A percentile compares a stretch with the other conserved stretches of the same genome.
Conservation (phyloP, 1,140 invertebrate genomes). For the Dinoponera quadriceps region DNA sequence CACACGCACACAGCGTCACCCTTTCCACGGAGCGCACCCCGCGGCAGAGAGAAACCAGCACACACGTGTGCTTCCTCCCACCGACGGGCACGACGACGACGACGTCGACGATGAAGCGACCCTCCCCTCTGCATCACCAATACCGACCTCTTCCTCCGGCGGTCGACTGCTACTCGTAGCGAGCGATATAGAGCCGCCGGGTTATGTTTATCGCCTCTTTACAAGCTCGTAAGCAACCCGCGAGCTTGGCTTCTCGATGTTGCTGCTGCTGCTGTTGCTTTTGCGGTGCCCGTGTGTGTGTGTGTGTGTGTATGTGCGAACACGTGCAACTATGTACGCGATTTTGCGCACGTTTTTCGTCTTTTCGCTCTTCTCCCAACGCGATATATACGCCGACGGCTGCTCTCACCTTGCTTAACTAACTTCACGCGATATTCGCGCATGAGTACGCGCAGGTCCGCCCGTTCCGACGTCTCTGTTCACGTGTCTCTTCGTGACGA, state of each 20-base stretch:
- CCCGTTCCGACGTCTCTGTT: too few relatives aligned
- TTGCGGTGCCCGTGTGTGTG: slow-evolving; percentile 14
- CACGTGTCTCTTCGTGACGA: too few relatives aligned
- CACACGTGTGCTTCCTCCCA: slow-evolving; percentile 66
- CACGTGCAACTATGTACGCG: slow-evolving; percentile 18
- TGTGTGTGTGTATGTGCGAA: slow-evolving; percentile 63
- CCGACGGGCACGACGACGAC: slow-evolving; percentile 28
- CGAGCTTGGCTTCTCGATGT: slow-evolving; percentile 74
- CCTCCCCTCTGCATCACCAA: slow-evolving; percentile 56
- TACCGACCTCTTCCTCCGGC: slow-evolving; percentile 58
- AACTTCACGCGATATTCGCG: slow-evolving; percentile 17
- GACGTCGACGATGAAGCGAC: slow-evolving; percentile 35
- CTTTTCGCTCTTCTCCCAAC: neutral
- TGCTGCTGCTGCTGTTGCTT: slow-evolving; percentile 58
- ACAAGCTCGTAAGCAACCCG: slow-evolving; percentile 83
- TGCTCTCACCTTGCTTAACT: slow-evolving; percentile 41
- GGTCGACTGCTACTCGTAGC: slow-evolving; percentile 58
- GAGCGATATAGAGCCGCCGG: slow-evolving; percentile 66
- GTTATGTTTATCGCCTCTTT: slow-evolving; percentile 84
- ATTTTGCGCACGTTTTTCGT: slow-evolving; percentile 31
- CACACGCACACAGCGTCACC: neutral
- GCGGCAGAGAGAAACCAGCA: slow-evolving; percentile 65
- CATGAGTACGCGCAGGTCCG: neutral
- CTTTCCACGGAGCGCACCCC: slow-evolving; percentile 8
- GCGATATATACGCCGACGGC: neutral